Percentiles rank a stretch among this genome's conserved stretches.
phyloP scores from a whole-genome alignment of 2,113 vertebrate genomes.

The Dasypus novemcinctus region DNA sequence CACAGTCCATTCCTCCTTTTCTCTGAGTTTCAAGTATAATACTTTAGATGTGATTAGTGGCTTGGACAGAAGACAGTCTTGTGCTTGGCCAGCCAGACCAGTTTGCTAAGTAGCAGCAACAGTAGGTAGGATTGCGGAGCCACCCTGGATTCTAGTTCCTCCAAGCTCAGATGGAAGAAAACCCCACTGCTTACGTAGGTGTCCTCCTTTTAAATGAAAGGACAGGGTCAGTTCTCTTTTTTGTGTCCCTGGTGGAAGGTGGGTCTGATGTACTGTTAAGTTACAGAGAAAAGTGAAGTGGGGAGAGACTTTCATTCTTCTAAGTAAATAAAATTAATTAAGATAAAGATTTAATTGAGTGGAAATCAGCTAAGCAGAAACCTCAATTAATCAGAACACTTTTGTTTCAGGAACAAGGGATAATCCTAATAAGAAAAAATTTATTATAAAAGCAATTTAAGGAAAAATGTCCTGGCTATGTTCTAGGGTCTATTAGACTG shows the following conservation, averaged over 20 bases:
- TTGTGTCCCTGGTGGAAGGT: neutral
- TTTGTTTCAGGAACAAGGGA: neutral
- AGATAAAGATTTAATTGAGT: neutral
- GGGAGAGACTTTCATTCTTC: neutral
- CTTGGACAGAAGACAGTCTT: neutral
- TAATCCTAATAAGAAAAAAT: neutral
- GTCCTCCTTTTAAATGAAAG: neutral
- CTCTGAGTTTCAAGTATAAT: slow-evolving; percentile 40
- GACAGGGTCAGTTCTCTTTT: neutral
- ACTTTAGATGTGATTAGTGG: slow-evolving; percentile 19
- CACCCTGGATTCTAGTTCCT: neutral
- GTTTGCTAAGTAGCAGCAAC: neutral
- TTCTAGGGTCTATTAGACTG: neutral
- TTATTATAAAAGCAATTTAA: neutral
- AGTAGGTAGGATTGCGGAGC: fast-evolving
- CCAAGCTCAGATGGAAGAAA: neutral
- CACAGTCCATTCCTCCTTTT: slow-evolving; percentile 24
- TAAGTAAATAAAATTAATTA: neutral
- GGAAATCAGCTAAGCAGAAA: neutral
- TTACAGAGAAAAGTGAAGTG: neutral
- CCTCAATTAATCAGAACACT: neutral
- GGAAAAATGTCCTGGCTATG: neutral
- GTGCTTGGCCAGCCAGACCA: neutral
- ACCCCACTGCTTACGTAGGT: neutral
- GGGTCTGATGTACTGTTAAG: neutral